These are phyloP conservation scores for Sciurus niger DNA, from an alignment of 2,113 vertebrate species.

Conservation along the genomic window DNA sequence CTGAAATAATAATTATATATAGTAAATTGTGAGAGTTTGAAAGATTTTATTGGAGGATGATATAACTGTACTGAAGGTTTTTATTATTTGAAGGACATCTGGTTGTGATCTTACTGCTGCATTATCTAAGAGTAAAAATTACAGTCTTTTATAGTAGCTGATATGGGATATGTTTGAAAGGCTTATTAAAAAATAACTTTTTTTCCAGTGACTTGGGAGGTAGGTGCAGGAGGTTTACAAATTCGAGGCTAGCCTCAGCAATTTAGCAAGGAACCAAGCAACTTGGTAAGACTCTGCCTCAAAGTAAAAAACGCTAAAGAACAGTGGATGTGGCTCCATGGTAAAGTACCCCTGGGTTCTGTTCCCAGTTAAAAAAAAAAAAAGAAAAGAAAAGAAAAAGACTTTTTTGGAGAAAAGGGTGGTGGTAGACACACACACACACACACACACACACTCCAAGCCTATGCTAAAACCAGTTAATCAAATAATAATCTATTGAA, in stretches of 20 bases:
- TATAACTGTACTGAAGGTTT: conserved; percentile 70
- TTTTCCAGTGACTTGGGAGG: too few species aligned
- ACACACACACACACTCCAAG: background rate
- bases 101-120: background rate
- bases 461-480: conserved; percentile 4
- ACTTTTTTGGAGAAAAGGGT: background rate
- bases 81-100: conserved; percentile 62
- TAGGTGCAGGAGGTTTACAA: too few species aligned
- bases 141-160: background rate
- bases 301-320: too few species aligned
- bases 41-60: conserved; percentile 37
- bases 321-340: too few species aligned
- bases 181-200: background rate
- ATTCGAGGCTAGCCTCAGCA: too few species aligned
- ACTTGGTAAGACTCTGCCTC: too few species aligned
- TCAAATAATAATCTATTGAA: conserved; percentile 20
- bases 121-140: background rate
- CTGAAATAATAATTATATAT: conserved; percentile 75
- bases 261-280: too few species aligned
- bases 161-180: background rate
- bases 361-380: too few species aligned
- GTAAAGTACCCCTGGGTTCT: too few species aligned
- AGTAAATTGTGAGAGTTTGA: conserved; percentile 76
- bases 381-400: background rate
- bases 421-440: background rate